Percentiles rank a stretch among this genome's conserved stretches.
Conservation (phyloP, 2,888 invertebrate species). For the Pinctada fucata region DNA sequence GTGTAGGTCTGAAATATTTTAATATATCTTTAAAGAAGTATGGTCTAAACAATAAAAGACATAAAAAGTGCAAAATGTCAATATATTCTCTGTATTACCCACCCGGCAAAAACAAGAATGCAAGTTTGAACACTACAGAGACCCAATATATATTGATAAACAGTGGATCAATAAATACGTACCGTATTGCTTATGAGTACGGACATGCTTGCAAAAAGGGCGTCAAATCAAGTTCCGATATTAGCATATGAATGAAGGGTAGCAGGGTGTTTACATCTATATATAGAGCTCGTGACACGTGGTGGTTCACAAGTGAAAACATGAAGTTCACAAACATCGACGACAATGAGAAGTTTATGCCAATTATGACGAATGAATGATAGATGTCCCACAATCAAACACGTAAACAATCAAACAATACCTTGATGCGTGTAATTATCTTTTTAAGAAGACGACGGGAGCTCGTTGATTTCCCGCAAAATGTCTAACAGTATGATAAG, state of each 20-base stretch:
- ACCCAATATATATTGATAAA: neutral
- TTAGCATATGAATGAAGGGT: conserved; percentile 44
- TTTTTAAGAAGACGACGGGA: neutral
- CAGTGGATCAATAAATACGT: neutral
- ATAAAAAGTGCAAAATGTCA: too few relatives aligned
- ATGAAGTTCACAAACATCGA: conserved; percentile 1
- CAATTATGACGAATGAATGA: conserved; percentile 4
- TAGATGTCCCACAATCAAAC: neutral
- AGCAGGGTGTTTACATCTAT: conserved; percentile 31
- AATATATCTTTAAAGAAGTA: too few relatives aligned
- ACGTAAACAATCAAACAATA: conserved; percentile 13
- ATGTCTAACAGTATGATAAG: conserved; percentile 25
- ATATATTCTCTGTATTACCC: too few relatives aligned
- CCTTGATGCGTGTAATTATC: conserved; percentile 16
- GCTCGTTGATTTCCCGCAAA: conserved; percentile 5
- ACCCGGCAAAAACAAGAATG: conserved; percentile 9
- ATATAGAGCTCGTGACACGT: conserved; percentile 36
- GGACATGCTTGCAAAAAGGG: conserved; percentile 49
- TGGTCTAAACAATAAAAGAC: too few relatives aligned
- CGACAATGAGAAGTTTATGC: neutral
- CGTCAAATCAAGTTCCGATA: conserved; percentile 38
- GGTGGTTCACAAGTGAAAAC: conserved; percentile 20
- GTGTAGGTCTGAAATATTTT: too few relatives aligned
- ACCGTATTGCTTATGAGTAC: conserved; percentile 32
- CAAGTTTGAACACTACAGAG: conserved; percentile 2